A percentile compares a stretch with the other conserved stretches of the same genome.
These are phyloP conservation scores for Chionoecetes opilio DNA, from an alignment of 1,140 invertebrate genomes.

Conservation along the genomic window DNA sequence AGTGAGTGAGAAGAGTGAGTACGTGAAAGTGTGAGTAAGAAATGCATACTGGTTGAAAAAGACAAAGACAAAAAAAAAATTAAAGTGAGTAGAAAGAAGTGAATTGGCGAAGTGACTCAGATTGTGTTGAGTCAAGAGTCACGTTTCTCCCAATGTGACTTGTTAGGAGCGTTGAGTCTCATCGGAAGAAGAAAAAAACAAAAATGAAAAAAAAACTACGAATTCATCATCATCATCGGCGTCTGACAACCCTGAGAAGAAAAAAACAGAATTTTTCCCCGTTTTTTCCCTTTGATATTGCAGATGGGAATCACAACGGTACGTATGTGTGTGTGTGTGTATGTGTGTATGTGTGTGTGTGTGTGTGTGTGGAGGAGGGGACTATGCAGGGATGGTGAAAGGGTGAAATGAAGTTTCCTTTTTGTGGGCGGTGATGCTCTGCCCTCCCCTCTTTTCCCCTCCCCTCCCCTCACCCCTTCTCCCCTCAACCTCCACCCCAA, in stretches of 20 bases:
- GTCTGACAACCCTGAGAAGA: not conserved
- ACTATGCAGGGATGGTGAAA: not conserved
- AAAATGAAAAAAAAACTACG: not conserved
- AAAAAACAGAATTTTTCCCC: not conserved
- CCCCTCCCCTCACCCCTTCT: not conserved
- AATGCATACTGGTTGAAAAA: not conserved
- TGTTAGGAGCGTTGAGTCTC: too few species aligned
- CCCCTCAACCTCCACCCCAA: not conserved
- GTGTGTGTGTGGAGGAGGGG: not conserved
- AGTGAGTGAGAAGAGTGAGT: not conserved
- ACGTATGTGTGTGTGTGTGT: not conserved
- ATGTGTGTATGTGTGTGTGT: constrained; percentile 9
- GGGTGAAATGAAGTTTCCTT: not conserved
- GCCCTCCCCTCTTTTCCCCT: not conserved
- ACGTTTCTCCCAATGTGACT: too few species aligned
- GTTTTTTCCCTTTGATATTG: not conserved
- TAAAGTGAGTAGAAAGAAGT: not conserved
- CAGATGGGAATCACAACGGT: not conserved
- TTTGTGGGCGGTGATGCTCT: not conserved
- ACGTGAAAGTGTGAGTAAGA: not conserved
- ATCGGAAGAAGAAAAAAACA: not conserved
- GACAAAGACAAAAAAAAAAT: not conserved
- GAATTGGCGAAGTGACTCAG: not conserved
- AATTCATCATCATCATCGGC: not conserved
- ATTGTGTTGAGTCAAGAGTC: too few species aligned